Evolutionary conservation across 2,113 vertebrate genomes (phyloP).

Genomic region (Micronycteris hirsuta): DNA sequence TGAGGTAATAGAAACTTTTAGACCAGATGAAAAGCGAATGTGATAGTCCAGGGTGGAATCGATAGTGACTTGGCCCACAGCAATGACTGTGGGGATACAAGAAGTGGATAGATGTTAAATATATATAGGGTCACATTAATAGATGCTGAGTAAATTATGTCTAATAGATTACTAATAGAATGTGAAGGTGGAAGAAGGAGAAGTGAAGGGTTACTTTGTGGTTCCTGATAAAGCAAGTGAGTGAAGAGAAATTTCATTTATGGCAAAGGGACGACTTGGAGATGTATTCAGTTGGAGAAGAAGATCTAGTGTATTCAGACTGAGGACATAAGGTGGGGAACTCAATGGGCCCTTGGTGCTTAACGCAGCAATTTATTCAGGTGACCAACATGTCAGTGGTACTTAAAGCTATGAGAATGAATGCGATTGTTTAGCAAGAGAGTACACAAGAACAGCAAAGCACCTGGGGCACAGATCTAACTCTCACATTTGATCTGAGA

Average conservation of each 20-base stretch:
- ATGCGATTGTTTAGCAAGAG: neutral
- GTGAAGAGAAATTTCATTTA: neutral
- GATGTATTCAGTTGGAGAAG: neutral
- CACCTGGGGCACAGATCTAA: neutral
- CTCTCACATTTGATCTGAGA: neutral
- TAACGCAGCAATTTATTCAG: neutral
- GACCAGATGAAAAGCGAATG: neutral
- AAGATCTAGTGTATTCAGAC: neutral
- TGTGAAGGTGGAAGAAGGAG: neutral
- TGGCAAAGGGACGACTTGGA: neutral
- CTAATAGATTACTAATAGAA: neutral
- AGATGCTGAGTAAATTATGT: neutral
- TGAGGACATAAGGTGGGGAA: neutral
- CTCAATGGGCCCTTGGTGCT: neutral
- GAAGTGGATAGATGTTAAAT: neutral
- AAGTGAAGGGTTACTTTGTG: neutral
- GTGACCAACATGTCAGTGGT: neutral
- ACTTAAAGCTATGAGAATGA: neutral
- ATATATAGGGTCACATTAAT: neutral
- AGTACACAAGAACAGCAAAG: neutral
- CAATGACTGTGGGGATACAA: neutral
- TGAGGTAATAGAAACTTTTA: neutral
- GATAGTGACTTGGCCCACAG: neutral
- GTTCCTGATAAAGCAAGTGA: neutral
- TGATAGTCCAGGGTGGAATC: neutral